Conservation (phyloP, 2,797 vertebrate genomes). For the Rachycentron canadum region DNA sequence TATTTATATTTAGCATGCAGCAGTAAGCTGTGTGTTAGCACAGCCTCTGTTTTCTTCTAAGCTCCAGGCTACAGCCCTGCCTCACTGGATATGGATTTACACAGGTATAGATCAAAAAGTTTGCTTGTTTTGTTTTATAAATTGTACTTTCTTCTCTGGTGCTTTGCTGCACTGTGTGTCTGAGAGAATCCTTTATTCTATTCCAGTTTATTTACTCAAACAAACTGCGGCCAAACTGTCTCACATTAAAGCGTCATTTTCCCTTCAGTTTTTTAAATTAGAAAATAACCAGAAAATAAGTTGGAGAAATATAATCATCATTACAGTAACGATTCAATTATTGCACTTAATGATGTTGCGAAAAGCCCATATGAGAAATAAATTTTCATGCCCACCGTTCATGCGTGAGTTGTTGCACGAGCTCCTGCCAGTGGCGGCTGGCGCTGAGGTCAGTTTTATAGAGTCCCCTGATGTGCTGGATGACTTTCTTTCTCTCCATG, state of each 20-base stretch:
- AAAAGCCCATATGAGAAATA: background rate
- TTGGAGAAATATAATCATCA: background rate
- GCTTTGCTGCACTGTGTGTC: background rate
- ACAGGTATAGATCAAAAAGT: background rate
- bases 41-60: no score
- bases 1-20: no score
- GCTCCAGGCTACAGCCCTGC: no score
- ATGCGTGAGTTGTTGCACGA: constrained; percentile 96
- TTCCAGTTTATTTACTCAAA: background rate
- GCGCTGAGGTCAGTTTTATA: constrained; percentile 96
- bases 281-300: constrained; percentile 6
- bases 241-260: constrained; percentile 11
- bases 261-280: background rate
- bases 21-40: background rate
- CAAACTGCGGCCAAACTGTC: background rate
- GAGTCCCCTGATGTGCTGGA: constrained; percentile 96
- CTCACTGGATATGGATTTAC: background rate
- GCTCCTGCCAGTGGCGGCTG: constrained; percentile 97
- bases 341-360: background rate
- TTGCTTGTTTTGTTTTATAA: background rate
- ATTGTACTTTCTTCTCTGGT: background rate
- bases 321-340: background rate
- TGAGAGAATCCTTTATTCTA: background rate
- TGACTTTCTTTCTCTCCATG: constrained; percentile 98
- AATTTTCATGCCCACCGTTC: constrained; percentile 88